These are phyloP conservation scores for Dyspetes luteomarginatus DNA, from an alignment of 2,888 invertebrate species.

Conservation along the genomic window DNA sequence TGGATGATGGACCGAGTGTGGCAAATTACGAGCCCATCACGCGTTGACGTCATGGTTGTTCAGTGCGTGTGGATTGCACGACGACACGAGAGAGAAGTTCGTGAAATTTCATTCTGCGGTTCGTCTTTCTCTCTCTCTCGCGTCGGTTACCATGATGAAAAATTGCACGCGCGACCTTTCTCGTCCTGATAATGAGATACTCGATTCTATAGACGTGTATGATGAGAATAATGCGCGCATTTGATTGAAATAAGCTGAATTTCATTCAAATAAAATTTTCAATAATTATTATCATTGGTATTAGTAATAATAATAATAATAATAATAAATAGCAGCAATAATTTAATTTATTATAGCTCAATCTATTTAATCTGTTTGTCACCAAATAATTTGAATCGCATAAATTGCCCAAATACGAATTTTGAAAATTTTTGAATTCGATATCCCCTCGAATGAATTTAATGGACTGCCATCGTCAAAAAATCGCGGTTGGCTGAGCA, in stretches of 20 bases:
- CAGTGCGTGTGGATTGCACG: background rate
- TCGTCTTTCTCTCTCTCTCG: background rate
- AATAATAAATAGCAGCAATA: too few species aligned
- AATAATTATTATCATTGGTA: too few species aligned
- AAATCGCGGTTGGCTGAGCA: too few species aligned
- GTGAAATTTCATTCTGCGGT: constrained; percentile 33
- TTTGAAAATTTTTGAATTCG: background rate
- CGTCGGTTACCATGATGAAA: background rate
- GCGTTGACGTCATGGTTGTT: background rate
- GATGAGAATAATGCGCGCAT: background rate
- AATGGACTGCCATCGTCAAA: too few species aligned
- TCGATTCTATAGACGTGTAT: background rate
- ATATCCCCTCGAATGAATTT: background rate
- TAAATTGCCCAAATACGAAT: too few species aligned
- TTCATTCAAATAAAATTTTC: background rate
- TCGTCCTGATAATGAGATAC: constrained; percentile 29
- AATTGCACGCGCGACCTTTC: constrained; percentile 36
- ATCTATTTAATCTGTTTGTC: too few species aligned
- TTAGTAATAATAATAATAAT: too few species aligned
- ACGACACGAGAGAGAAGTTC: too few species aligned
- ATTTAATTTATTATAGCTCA: too few species aligned
- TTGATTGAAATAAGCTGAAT: too few species aligned
- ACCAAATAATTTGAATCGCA: too few species aligned
- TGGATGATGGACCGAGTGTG: constrained; percentile 30
- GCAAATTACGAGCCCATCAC: background rate